Base-by-base conservation (phyloP, 2,797 vertebrate species). In the Naso thynnoides region DNA sequence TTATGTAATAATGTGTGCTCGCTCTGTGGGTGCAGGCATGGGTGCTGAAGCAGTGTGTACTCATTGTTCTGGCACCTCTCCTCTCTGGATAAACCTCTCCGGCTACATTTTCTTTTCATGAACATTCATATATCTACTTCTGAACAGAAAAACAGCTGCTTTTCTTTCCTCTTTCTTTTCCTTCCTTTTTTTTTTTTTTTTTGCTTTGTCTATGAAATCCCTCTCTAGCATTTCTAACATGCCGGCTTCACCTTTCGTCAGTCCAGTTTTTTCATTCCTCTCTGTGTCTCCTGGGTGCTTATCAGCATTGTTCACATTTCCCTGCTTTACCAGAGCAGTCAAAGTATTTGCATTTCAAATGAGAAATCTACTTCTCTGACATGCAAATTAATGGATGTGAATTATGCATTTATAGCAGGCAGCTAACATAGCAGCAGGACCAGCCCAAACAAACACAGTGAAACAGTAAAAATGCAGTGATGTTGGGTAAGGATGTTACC, bases 271-370 rank as follows among this genome's bases (percentile, higher is more conserved):
- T 48, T 55, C 23, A 0, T 39, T 57, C 21, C 31, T 60, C 60
- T 59, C 16, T 47, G 52, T 45, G 55, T 77, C 78, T 85, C 70
- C 14, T 56, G 60, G 73, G 74, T 69, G 78, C 86, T 90, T 91
- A 90, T 92, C 90, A 70, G 79, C 48, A 71, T 78, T 76, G 81
- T 81, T 87, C 90, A 87, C 73, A 70, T 89, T 87, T 82, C 54
- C 44, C 73, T 68, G 68, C 86, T 79, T 84, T 86, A 87, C 79
- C 83, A 72, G 79, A 74, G 87, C 88, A 89, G 84, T 87, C 82
- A 65, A 90, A 88, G 85, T 89, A 92, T 93, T 94, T 94, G 92
- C 92, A 95, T 93, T 90, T 90, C 91, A 92, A 93, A 94, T 93
- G 90, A 94, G 87, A 73, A 81, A 79, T 89, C 88, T 83, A 86